Conservation (phyloP, 1,140 invertebrate species). For the Drosophila rufa region DNA sequence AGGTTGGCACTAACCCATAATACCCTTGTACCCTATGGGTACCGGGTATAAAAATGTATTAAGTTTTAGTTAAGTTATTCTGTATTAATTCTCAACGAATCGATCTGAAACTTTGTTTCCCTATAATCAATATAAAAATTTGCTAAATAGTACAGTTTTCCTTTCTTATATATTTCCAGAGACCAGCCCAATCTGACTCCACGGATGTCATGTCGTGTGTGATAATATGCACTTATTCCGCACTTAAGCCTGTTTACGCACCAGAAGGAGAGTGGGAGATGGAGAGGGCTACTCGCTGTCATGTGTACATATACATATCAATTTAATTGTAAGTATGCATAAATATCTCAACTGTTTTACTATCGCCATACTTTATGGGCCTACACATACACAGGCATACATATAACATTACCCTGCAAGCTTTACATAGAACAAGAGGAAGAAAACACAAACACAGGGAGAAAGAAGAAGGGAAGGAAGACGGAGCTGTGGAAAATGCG, state of each 20-base stretch:
- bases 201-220: constrained; percentile 16
- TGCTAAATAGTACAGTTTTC: background rate
- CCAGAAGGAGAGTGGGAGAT: background rate
- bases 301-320: constrained; percentile 31
- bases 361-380: constrained; percentile 39
- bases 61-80: no score
- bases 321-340: constrained; percentile 52
- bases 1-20: no score
- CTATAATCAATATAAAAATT: background rate
- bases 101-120: background rate
- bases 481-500: constrained; percentile 15
- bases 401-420: constrained; percentile 54
- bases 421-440: constrained; percentile 40
- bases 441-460: background rate
- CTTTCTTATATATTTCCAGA: background rate
- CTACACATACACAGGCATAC: constrained; percentile 13
- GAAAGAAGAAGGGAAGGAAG: background rate
- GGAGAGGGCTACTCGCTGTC: background rate
- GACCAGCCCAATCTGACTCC: constrained; percentile 11
- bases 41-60: background rate
- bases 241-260: constrained; percentile 23
- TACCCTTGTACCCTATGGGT: no score
- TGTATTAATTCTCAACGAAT: background rate
- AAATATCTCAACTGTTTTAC: constrained; percentile 54
- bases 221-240: constrained; percentile 21